Evolutionary conservation across 2,888 invertebrate genomes (phyloP).

Genomic region (Pyrrhosoma nymphula): DNA sequence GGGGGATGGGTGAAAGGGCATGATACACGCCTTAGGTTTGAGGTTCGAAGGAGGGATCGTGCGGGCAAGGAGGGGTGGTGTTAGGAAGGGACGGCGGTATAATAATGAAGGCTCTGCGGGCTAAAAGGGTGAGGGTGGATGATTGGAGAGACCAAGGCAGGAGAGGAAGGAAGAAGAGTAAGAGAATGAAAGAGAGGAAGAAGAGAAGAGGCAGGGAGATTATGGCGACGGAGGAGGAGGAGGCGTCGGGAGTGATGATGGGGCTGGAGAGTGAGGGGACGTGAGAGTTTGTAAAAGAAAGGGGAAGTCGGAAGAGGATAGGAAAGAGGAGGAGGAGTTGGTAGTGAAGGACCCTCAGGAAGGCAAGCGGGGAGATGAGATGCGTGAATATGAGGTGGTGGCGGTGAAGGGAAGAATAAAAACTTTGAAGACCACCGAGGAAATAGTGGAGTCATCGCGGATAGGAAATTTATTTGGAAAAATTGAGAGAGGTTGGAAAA

Average conservation of each 20-base stretch:
- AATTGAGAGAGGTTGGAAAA: not conserved
- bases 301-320: not conserved
- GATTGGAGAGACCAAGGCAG: not conserved
- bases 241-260: not conserved
- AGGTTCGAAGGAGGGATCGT: conserved; percentile 4
- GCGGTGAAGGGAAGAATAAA: not conserved
- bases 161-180: not conserved
- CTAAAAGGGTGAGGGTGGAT: not conserved
- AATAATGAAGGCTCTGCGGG: conserved; percentile 37
- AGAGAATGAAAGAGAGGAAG: not conserved
- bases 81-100: conserved; percentile 1
- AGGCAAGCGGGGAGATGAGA: not conserved
- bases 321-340: not conserved
- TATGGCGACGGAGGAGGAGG: not conserved
- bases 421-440: not conserved
- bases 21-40: conserved; percentile 22
- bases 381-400: conserved; percentile 10
- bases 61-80: not conserved
- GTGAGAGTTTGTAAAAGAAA: conserved; percentile 37
- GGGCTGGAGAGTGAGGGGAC: not conserved
- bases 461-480: not conserved
- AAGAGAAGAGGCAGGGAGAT: not conserved
- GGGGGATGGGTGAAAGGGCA: not conserved
- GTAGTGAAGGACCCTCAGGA: not conserved
- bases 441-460: not conserved